Evolutionary conservation across 1,140 invertebrate genomes (phyloP).

Genomic region (Homalodisca vitripennis): DNA sequence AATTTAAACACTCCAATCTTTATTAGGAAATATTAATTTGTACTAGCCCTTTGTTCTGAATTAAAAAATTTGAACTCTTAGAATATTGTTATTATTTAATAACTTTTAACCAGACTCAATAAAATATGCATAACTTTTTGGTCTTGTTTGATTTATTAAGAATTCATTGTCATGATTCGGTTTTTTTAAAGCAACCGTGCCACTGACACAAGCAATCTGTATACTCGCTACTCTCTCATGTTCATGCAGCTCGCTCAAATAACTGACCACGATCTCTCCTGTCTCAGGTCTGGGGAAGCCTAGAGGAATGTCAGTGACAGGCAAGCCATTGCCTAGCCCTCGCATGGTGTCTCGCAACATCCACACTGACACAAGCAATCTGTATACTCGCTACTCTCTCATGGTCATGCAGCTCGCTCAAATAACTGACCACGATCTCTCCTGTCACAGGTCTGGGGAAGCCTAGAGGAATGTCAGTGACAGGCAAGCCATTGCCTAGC

Average conservation of each 20-base stretch:
- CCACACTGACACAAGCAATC: constrained; percentile 81
- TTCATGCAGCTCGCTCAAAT: constrained; percentile 91
- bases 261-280: constrained; percentile 87
- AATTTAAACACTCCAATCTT: too few species aligned
- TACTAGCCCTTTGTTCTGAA: too few species aligned
- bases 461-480: constrained; percentile 68
- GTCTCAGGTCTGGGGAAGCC: constrained; percentile 70
- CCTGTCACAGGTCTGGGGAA: constrained; percentile 69
- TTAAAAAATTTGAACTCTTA: too few species aligned
- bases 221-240: constrained; percentile 59
- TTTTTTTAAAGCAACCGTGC: too few species aligned
- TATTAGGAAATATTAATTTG: too few species aligned
- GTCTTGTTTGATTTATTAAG: too few species aligned
- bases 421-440: constrained; percentile 89
- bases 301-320: constrained; percentile 66
- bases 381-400: constrained; percentile 65
- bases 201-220: constrained; percentile 81
- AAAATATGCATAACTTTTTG: too few species aligned
- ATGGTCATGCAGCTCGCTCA: constrained; percentile 85
- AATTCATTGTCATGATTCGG: too few species aligned
- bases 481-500: constrained; percentile 72
- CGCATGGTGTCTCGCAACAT: constrained; percentile 82
- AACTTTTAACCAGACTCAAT: too few species aligned
- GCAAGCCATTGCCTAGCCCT: constrained; percentile 73
- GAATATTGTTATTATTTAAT: too few species aligned